Evolutionary conservation across 1,140 invertebrate species (phyloP).

Genomic region (Drosophila bifasciata): DNA sequence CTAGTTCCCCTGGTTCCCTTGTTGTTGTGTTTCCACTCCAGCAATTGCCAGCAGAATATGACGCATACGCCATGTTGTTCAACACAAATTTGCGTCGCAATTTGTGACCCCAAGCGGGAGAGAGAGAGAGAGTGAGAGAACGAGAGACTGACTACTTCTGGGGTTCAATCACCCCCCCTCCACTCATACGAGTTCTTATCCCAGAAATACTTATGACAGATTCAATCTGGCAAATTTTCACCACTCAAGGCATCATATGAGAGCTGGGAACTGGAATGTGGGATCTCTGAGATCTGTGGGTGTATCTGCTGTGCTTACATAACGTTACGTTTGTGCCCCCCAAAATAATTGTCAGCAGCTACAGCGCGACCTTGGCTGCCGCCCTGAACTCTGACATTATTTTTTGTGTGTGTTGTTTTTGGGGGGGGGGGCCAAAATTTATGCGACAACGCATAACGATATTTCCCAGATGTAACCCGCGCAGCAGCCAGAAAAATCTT

Average conservation of each 20-base stretch:
- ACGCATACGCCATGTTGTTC: constrained; percentile 53
- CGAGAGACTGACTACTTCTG: not conserved
- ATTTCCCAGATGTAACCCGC: constrained; percentile 50
- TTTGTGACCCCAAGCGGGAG: constrained; percentile 17
- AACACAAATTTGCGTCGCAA: constrained; percentile 54
- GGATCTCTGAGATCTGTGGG: no score
- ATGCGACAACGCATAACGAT: constrained; percentile 54
- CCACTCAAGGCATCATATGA: no score
- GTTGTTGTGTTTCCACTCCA: not conserved
- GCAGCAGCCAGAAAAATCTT: constrained; percentile 45
- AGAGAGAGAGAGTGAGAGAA: constrained; percentile 1
- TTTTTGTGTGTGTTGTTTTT: constrained; percentile 6
- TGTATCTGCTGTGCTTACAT: no score
- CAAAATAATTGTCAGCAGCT: constrained; percentile 28
- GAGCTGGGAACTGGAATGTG: no score
- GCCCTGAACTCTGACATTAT: constrained; percentile 45
- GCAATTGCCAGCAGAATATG: constrained; percentile 35
- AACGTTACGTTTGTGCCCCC: not conserved
- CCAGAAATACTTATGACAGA: constrained; percentile 9
- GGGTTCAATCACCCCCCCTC: constrained; percentile 42
- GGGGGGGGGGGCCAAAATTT: constrained; percentile 31
- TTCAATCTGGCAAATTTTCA: constrained; percentile 13
- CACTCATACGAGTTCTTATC: no score
- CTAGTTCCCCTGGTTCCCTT: no score
- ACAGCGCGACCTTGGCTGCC: constrained; percentile 20